Conservation (phyloP, 2,797 vertebrate species). For the Esox masquinongy region DNA sequence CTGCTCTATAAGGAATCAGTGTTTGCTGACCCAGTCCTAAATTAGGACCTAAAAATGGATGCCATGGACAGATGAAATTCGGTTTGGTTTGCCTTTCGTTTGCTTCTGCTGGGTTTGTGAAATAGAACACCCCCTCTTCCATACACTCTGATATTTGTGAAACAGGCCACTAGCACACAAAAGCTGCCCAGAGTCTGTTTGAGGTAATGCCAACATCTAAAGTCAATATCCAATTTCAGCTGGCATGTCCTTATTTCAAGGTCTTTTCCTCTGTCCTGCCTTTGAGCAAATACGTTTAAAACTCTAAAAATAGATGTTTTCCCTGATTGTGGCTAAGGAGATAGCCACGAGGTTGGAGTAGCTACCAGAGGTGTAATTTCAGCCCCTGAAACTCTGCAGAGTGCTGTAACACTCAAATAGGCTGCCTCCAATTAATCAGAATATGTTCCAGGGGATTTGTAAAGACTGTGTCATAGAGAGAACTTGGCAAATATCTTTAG, state of each 20-base stretch:
- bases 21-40: constrained; percentile 14
- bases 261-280: constrained; percentile 24
- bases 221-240: constrained; percentile 28
- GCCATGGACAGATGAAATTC: constrained; percentile 24
- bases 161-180: constrained; percentile 27
- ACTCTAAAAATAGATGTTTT: constrained; percentile 20
- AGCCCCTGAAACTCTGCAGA: not conserved
- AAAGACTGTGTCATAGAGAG: constrained; percentile 4
- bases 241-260: constrained; percentile 25
- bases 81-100: constrained; percentile 19
- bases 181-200: constrained; percentile 30
- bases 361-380: constrained; percentile 18
- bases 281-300: constrained; percentile 22
- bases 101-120: constrained; percentile 32
- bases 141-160: constrained; percentile 40
- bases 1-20: constrained; percentile 5
- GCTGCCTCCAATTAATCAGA: constrained; percentile 15
- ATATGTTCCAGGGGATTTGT: constrained; percentile 8
- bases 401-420: constrained; percentile 21
- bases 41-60: constrained; percentile 33
- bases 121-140: constrained; percentile 35
- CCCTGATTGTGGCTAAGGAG: constrained; percentile 1
- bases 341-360: constrained; percentile 18
- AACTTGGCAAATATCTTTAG: not conserved
- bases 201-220: constrained; percentile 25